phyloP scores from a whole-genome alignment of 2,888 invertebrate species.

The Ennomos quercinarius region DNA sequence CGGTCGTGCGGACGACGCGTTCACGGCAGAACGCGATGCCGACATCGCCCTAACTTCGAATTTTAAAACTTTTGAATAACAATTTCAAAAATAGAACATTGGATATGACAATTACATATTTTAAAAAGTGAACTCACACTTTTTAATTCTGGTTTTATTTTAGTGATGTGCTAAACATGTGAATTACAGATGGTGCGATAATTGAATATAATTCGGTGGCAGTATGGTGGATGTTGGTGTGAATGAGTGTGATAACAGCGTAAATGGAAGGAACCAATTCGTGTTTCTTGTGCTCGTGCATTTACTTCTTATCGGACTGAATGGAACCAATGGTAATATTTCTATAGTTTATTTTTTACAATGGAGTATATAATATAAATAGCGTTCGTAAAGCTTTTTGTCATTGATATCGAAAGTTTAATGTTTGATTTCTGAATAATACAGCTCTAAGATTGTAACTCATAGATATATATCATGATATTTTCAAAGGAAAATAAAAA shows the following conservation, averaged over 20 bases:
- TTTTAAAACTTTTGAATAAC: slow-evolving; percentile 11
- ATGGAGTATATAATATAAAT: no score
- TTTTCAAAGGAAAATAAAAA: no score
- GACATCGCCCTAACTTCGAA: slow-evolving; percentile 62
- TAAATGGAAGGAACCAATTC: slow-evolving; percentile 83
- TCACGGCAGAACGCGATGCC: slow-evolving; percentile 52
- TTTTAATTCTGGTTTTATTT: slow-evolving; percentile 18
- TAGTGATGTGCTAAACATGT: slow-evolving; percentile 63
- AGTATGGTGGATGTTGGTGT: slow-evolving; percentile 84
- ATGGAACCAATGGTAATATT: slow-evolving; percentile 81
- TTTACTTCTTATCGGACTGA: slow-evolving; percentile 82
- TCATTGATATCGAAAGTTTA: no score
- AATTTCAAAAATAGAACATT: slow-evolving; percentile 17
- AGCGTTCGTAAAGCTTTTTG: not conserved
- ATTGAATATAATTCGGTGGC: slow-evolving; percentile 75
- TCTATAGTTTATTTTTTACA: slow-evolving; percentile 17
- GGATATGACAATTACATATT: slow-evolving; percentile 35
- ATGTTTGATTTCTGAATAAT: no score
- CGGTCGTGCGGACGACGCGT: slow-evolving; percentile 67
- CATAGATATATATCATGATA: no score
- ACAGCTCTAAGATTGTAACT: no score
- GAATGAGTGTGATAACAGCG: slow-evolving; percentile 81
- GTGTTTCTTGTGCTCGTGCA: slow-evolving; percentile 82
- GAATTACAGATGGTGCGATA: slow-evolving; percentile 72
- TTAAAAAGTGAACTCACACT: slow-evolving; percentile 28